Percentiles rank a stretch among this genome's conserved stretches.
These are phyloP conservation scores for Fulica atra DNA, from an alignment of 2,113 vertebrate species.

Conservation along the genomic window DNA sequence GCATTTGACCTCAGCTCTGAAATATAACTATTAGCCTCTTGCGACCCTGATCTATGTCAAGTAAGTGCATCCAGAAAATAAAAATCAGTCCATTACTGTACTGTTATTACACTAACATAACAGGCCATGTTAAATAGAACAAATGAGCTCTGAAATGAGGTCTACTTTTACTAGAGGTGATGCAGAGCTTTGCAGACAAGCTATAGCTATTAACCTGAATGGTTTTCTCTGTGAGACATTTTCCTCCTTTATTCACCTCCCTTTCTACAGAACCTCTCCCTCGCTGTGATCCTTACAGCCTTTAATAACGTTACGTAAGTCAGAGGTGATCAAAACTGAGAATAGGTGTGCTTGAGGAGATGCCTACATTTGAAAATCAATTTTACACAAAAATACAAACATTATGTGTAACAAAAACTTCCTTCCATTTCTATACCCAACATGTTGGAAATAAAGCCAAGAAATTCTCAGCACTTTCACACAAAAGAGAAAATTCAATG, in stretches of 20 bases:
- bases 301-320: background rate
- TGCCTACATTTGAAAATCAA: background rate
- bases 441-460: background rate
- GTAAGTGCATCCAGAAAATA: background rate
- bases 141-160: conserved; percentile 17
- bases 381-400: background rate
- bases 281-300: background rate
- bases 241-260: background rate
- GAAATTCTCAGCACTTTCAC: background rate
- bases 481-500: background rate
- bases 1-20: conserved; percentile 3
- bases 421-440: background rate
- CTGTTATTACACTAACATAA: background rate
- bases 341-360: background rate
- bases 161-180: background rate
- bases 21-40: background rate
- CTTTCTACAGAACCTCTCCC: background rate
- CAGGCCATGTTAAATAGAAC: background rate
- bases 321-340: background rate
- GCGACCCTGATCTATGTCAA: background rate
- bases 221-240: background rate
- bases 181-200: background rate
- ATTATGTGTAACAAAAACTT: background rate
- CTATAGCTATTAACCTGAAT: background rate
- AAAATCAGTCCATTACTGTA: background rate